These are phyloP conservation scores for Drosophila imparisetae DNA, from an alignment of 2,888 invertebrate genomes.

Conservation along the genomic window DNA sequence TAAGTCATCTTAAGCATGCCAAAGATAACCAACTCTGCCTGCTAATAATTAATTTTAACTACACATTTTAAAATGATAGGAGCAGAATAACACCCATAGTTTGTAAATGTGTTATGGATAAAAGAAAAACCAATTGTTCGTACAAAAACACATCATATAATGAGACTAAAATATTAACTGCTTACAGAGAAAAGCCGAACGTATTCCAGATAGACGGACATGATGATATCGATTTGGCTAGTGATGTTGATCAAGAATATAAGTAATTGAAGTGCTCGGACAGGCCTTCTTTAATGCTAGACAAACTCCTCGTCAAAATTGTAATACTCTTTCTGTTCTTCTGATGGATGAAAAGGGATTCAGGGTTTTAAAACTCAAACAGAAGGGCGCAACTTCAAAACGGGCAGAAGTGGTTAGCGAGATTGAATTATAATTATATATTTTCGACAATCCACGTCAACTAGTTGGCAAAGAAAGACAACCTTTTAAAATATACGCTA, in stretches of 20 bases:
- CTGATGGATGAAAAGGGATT: not conserved
- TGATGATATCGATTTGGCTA: not conserved
- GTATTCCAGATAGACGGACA: not conserved
- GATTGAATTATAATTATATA: not conserved
- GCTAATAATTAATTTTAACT: not conserved
- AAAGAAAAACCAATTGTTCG: too few species aligned
- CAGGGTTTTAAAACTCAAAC: not conserved
- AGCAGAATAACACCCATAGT: too few species aligned
- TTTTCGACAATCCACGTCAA: not conserved
- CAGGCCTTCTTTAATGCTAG: not conserved
- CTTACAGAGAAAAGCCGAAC: not conserved
- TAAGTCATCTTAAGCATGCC: not conserved
- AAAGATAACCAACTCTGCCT: not conserved
- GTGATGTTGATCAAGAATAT: not conserved
- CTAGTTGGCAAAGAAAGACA: not conserved
- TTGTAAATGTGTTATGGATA: not conserved
- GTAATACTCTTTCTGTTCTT: not conserved
- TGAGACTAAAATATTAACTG: not conserved
- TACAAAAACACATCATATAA: not conserved
- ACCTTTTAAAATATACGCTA: not conserved
- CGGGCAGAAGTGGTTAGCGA: accelerated
- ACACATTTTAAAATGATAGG: not conserved
- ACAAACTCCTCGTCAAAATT: not conserved
- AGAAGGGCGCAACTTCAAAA: not conserved
- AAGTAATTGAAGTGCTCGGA: not conserved